Base-by-base conservation (phyloP, 2,113 vertebrate species). In the Dunckerocampus dactyliophorus region DNA sequence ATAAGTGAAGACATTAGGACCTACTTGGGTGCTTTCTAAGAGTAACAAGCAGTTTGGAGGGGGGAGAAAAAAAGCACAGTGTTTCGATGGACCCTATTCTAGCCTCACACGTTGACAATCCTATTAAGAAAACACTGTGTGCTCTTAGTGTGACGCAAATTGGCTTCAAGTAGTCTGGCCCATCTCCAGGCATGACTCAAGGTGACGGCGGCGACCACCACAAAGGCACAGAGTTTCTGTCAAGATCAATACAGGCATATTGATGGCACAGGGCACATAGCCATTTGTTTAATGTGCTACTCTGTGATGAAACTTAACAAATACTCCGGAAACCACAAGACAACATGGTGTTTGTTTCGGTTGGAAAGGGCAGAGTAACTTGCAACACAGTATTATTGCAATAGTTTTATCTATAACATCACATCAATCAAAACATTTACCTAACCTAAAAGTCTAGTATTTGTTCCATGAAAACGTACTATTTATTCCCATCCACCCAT, bases 121-220 rank as follows among this genome's bases (percentile, higher is more conserved):
- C 84, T 74, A 88, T 90, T 87, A 86, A 82, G 76, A 82, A 83
- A 86, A 88, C 75, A 85, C 71, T 78, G 71, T 79, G 71, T 72
- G 74, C 81, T 81, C 79, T 87, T 86, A 79, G 76, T 85, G 82
- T 86, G 83, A 82, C 71, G 70, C 65, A 88, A 86, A 88, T 87
- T 84, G 85, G 67, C 85, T 86, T 76, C 77, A 82, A 85, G 83
- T 78, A 73, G 63, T 67, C 77, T 89, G 88, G 85, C 84, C 58
- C 67, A 65, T 79, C 63, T 86, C 80, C 88, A 87, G 70, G 74
- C 83, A 88, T 81, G 88, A 84, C 81, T 88, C 89, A 90, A 90
- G 88, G 86, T 88, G 85, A 89, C 69, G 67, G 71, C 67, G 39
- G 39, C 39, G 39, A 59, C 59, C 59, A 76, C 73, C 74, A 80